Evolutionary conservation across 2,113 vertebrate species (phyloP).

Genomic region (Apodemus sylvaticus): DNA sequence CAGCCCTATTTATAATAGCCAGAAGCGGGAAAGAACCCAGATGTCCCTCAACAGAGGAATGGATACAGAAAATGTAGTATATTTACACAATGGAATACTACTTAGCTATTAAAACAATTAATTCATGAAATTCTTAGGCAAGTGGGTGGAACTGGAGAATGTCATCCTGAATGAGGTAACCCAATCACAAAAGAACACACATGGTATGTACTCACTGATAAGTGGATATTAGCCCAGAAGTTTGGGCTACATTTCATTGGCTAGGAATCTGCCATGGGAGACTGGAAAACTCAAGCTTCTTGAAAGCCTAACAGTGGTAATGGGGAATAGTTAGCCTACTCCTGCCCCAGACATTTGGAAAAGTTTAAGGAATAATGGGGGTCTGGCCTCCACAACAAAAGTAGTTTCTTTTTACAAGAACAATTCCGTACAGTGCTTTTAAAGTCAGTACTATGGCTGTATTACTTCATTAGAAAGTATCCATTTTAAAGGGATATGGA

Average conservation of each 20-base stretch:
- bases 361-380: slow-evolving; percentile 15
- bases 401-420: slow-evolving; percentile 51
- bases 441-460: neutral
- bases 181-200: too few species aligned
- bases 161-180: too few species aligned
- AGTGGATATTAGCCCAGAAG: too few species aligned
- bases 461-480: slow-evolving; percentile 57
- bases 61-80: too few species aligned
- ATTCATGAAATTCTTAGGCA: too few species aligned
- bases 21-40: too few species aligned
- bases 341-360: neutral
- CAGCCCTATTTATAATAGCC: too few species aligned
- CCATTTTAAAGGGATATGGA: slow-evolving; percentile 46
- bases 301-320: neutral
- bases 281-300: neutral
- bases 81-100: too few species aligned
- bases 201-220: too few species aligned
- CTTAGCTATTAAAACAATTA: too few species aligned
- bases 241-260: neutral
- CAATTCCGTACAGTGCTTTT: slow-evolving; percentile 18
- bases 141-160: too few species aligned
- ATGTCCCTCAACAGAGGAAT: too few species aligned
- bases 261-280: slow-evolving; percentile 7
- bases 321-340: neutral
- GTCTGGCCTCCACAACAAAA: slow-evolving; percentile 32